These are phyloP conservation scores for Chelmon rostratus DNA, from an alignment of 2,797 vertebrate species.

Conservation along the genomic window DNA sequence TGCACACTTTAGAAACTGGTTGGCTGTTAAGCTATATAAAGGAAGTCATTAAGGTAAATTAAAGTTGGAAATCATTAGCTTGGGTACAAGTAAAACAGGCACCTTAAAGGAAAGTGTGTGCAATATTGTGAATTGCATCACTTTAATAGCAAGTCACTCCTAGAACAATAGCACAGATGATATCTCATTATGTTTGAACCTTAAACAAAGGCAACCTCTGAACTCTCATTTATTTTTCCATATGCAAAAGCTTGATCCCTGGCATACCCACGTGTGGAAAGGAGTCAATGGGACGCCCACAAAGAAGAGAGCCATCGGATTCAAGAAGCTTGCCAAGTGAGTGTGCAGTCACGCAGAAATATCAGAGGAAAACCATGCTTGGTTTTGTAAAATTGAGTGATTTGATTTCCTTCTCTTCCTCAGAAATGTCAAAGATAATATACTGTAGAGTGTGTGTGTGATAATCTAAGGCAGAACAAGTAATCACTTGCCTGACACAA, in stretches of 20 bases:
- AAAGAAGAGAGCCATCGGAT: slow-evolving; percentile 97
- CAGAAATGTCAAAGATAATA: slow-evolving; percentile 46
- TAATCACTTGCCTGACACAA: slow-evolving; percentile 59
- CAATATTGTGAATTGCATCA: slow-evolving; percentile 6
- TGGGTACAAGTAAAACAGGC: neutral
- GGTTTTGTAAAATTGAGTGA: neutral
- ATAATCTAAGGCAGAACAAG: slow-evolving; percentile 31
- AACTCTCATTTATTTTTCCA: neutral
- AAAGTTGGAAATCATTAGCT: slow-evolving; percentile 19
- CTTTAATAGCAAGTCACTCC: neutral
- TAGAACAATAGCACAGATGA: neutral
- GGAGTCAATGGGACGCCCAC: slow-evolving; percentile 97
- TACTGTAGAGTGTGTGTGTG: slow-evolving; percentile 3
- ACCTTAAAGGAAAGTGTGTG: neutral
- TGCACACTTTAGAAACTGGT: slow-evolving; percentile 8
- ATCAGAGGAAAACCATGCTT: neutral
- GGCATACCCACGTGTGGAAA: slow-evolving; percentile 97
- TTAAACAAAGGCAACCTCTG: slow-evolving; percentile 12
- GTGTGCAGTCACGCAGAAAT: slow-evolving; percentile 57
- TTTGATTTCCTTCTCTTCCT: neutral
- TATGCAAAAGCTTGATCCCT: slow-evolving; percentile 90
- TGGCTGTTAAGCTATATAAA: slow-evolving; percentile 10
- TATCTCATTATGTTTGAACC: neutral
- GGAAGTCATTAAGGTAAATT: slow-evolving; percentile 25
- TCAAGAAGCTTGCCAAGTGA: slow-evolving; percentile 99